Conservation (phyloP, 2,113 vertebrate genomes). For the Lasiurus cinereus region DNA sequence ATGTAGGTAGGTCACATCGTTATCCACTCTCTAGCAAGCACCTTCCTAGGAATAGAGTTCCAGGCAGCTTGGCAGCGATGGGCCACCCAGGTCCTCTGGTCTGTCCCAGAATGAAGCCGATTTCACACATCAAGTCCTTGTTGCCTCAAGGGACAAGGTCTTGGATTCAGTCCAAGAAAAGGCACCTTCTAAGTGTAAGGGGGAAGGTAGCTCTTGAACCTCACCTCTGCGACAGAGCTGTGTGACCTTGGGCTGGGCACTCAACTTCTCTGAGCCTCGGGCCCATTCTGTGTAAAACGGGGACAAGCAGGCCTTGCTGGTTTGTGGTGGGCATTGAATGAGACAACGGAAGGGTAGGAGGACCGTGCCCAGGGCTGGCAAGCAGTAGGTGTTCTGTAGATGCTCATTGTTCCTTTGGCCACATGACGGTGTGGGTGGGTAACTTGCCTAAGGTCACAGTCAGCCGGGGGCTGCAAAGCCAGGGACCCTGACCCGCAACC, state of each 20-base stretch:
- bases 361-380: not conserved
- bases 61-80: not conserved
- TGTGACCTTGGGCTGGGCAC: not conserved
- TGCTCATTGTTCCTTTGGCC: not conserved
- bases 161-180: not conserved
- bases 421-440: not conserved
- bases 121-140: not conserved
- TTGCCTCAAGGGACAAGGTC: not conserved
- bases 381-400: not conserved
- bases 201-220: not conserved
- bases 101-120: not conserved
- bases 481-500: not conserved
- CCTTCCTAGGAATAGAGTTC: constrained; percentile 34
- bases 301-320: not conserved
- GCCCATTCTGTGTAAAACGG: not conserved
- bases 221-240: not conserved
- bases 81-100: not conserved
- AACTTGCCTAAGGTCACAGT: not conserved
- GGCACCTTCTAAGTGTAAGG: not conserved
- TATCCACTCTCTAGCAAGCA: not conserved
- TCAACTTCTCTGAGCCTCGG: constrained; percentile 6
- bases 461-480: not conserved
- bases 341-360: not conserved
- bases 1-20: not conserved
- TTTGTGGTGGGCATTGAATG: not conserved